These are phyloP conservation scores for Ridgeia piscesae DNA, from an alignment of 1,140 invertebrate genomes.

Conservation along the genomic window DNA sequence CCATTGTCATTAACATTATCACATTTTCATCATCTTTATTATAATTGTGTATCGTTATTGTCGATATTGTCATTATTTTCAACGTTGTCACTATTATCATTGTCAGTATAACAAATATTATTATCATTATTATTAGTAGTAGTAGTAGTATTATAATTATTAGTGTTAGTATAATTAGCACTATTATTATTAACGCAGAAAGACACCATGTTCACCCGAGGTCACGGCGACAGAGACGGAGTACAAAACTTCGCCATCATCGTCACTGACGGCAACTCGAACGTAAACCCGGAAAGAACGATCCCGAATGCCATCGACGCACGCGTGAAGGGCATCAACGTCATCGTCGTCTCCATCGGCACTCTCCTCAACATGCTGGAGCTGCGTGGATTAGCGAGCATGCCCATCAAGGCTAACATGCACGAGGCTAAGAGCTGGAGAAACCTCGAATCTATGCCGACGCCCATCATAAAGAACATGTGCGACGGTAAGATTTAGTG, in stretches of 20 bases:
- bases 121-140: too few relatives aligned
- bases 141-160: too few relatives aligned
- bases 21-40: too few relatives aligned
- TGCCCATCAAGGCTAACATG: slow-evolving; percentile 16
- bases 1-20: too few relatives aligned
- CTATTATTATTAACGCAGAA: not conserved
- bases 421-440: not conserved
- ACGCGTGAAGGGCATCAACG: not conserved
- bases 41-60: too few relatives aligned
- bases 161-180: too few relatives aligned
- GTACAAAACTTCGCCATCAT: slow-evolving; percentile 46
- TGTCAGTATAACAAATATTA: too few relatives aligned
- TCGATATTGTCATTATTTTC: too few relatives aligned
- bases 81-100: too few relatives aligned
- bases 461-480: not conserved
- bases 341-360: slow-evolving; percentile 10
- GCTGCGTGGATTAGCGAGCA: slow-evolving; percentile 22
- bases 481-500: slow-evolving; percentile 9
- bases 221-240: slow-evolving; percentile 40
- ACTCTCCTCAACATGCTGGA: slow-evolving; percentile 21
- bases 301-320: slow-evolving; percentile 17
- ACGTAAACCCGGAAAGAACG: slow-evolving; percentile 35
- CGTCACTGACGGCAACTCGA: slow-evolving; percentile 46
- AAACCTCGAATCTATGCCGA: not conserved
- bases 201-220: slow-evolving; percentile 8